These are phyloP conservation scores for Drosophila mimica DNA, from an alignment of 2,888 invertebrate species.

Conservation along the genomic window DNA sequence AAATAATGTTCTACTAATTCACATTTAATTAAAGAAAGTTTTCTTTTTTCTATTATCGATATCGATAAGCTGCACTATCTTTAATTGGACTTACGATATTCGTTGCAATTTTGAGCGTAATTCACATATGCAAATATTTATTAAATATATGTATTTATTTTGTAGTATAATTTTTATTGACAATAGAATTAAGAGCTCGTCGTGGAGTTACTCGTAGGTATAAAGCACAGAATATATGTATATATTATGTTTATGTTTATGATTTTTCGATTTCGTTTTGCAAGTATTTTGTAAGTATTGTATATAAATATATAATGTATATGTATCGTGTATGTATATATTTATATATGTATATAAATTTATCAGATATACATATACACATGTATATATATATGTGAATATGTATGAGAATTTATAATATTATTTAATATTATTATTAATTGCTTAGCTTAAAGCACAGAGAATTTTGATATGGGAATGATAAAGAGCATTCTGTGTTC, in stretches of 20 bases:
- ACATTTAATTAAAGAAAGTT: neutral
- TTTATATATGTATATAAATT: conserved; percentile 38
- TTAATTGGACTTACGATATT: neutral
- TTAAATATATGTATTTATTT: neutral
- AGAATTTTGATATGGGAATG: conserved; percentile 79
- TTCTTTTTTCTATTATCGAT: neutral
- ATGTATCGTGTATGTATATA: conserved; percentile 40
- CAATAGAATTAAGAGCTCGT: conserved; percentile 74
- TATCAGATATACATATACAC: conserved; percentile 38
- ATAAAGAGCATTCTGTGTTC: conserved; percentile 52
- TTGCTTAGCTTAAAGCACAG: conserved; percentile 80
- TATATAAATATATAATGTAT: conserved; percentile 57
- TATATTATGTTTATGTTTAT: conserved; percentile 32
- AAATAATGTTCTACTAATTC: too few species aligned
- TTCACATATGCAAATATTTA: neutral
- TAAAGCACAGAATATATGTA: conserved; percentile 72
- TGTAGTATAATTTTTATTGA: conserved; percentile 66
- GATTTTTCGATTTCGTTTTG: conserved; percentile 25
- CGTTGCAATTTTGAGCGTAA: neutral
- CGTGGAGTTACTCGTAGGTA: conserved; percentile 62
- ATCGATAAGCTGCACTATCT: neutral
- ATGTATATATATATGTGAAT: conserved; percentile 37
- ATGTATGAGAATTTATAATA: conserved; percentile 24
- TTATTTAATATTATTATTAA: conserved; percentile 52
- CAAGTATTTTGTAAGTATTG: conserved; percentile 53